Percentiles rank a stretch among this genome's conserved stretches.
These are phyloP conservation scores for Apostichopus parvimensis DNA, from an alignment of 35 echinoderm and acorn worm species.

Conservation along the genomic window DNA sequence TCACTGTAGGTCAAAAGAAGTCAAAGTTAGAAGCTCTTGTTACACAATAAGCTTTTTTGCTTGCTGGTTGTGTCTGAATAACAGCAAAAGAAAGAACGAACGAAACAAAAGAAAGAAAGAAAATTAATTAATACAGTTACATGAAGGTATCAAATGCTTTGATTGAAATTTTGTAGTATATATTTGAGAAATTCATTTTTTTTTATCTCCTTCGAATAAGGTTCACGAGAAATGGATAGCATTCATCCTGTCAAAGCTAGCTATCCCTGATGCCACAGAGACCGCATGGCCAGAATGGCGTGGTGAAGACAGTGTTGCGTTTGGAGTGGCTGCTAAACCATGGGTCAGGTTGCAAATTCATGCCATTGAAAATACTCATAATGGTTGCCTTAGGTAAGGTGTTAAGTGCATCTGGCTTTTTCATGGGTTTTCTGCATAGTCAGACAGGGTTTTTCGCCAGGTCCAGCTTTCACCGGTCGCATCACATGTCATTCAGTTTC, in stretches of 20 bases:
- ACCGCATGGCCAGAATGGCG: constrained; percentile 14
- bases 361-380: constrained; percentile 27
- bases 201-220: neutral
- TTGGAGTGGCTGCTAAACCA: constrained; percentile 33
- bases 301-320: constrained; percentile 32
- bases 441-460: no score
- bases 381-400: constrained; percentile 35
- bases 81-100: no score
- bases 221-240: constrained; percentile 67
- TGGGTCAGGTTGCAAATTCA: constrained; percentile 44
- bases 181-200: neutral
- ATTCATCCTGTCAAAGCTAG: constrained; percentile 46
- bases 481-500: no score
- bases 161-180: neutral
- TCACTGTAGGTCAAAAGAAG: no score
- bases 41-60: no score
- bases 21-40: no score
- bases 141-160: neutral
- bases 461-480: no score
- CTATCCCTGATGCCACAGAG: neutral
- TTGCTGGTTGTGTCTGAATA: no score
- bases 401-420: neutral
- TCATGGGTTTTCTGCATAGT: neutral
- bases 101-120: no score
- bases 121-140: neutral